phyloP scores from a whole-genome alignment of 2,888 invertebrate genomes.

The Megastigmus dorsalis region DNA sequence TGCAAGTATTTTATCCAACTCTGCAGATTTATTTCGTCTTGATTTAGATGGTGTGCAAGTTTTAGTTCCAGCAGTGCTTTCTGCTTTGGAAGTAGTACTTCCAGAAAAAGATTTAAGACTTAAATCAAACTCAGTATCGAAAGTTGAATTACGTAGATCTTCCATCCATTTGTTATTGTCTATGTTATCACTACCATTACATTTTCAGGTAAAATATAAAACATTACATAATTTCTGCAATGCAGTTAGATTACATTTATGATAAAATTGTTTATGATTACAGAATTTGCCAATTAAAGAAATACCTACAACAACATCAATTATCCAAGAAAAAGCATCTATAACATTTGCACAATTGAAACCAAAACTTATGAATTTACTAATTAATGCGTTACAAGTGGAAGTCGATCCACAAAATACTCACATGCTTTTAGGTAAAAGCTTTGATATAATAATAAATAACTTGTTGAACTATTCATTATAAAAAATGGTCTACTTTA shows the following conservation, averaged over 20 bases:
- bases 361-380: conserved; percentile 85
- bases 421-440: conserved; percentile 87
- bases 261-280: conserved; percentile 37
- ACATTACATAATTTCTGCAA: not conserved
- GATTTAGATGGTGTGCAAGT: conserved; percentile 95
- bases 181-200: conserved; percentile 92
- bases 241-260: no score
- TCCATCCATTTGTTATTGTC: conserved; percentile 94
- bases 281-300: conserved; percentile 83
- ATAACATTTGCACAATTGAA: conserved; percentile 83
- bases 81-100: conserved; percentile 92
- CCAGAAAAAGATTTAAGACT: conserved; percentile 89
- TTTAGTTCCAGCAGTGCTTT: conserved; percentile 91
- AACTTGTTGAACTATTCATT: not conserved
- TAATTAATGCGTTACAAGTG: conserved; percentile 88
- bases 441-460: conserved; percentile 28
- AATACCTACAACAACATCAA: conserved; percentile 71
- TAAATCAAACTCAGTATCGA: conserved; percentile 81
- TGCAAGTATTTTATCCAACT: conserved; percentile 90
- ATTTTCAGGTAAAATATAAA: conserved; percentile 81
- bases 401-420: conserved; percentile 91
- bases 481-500: conserved; percentile 51
- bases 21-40: conserved; percentile 89
- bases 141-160: conserved; percentile 89
- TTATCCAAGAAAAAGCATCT: conserved; percentile 64